Conservation (phyloP, 2,888 invertebrate genomes). For the Acanthosepion esculentum region DNA sequence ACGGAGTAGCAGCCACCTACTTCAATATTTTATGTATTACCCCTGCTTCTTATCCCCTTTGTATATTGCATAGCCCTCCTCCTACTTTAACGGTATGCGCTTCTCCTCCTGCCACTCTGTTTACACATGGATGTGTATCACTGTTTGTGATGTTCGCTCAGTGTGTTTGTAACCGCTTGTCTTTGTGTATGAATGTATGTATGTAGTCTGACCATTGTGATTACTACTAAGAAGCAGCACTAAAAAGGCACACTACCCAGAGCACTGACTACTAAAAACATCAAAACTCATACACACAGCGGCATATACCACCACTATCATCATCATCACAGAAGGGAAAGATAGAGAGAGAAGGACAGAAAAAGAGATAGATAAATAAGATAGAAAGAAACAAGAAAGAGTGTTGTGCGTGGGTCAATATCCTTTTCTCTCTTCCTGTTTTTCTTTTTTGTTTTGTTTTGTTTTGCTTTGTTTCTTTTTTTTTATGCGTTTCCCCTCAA, state of each 20-base stretch:
- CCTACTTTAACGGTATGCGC: neutral
- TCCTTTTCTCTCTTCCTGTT: neutral
- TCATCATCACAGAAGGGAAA: no score
- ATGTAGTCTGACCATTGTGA: constrained; percentile 35
- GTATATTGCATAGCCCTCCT: neutral
- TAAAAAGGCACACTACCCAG: constrained; percentile 1
- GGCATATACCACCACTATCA: neutral
- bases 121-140: neutral
- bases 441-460: neutral
- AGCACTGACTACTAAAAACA: neutral
- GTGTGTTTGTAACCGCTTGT: neutral
- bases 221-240: constrained; percentile 44
- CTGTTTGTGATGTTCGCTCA: neutral
- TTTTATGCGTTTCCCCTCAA: neutral
- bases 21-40: neutral
- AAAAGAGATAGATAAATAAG: no score
- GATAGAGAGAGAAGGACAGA: neutral
- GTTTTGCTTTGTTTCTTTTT: neutral
- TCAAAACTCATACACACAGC: constrained; percentile 1
- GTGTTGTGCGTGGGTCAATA: neutral
- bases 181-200: neutral
- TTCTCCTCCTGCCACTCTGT: neutral
- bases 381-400: neutral
- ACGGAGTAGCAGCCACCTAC: neutral
- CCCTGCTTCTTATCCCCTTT: neutral